Conservation (phyloP, 1,140 invertebrate species). For the Megathymus violae region DNA sequence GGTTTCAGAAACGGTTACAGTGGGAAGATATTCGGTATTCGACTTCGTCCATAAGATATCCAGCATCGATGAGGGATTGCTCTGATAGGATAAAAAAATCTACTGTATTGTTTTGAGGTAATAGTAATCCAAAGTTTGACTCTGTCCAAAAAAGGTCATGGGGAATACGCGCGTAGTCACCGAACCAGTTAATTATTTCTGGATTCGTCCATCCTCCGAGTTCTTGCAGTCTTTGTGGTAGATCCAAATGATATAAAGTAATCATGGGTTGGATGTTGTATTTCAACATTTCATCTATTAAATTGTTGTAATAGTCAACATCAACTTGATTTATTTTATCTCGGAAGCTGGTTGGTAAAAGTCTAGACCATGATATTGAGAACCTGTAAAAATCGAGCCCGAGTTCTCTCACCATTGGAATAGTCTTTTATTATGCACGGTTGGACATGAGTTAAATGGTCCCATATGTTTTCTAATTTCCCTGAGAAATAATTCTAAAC, state of each 20-base stretch:
- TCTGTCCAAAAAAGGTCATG: constrained; percentile 86
- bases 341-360: constrained; percentile 85
- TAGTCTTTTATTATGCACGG: constrained; percentile 79
- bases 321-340: constrained; percentile 84
- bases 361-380: constrained; percentile 86
- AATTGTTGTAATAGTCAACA: constrained; percentile 87
- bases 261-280: too few relatives aligned
- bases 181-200: constrained; percentile 85
- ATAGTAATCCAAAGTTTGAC: constrained; percentile 9
- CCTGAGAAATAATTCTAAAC: constrained; percentile 43
- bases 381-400: constrained; percentile 85
- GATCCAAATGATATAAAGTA: constrained; percentile 86
- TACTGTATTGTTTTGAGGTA: too few relatives aligned
- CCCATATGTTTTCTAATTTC: constrained; percentile 85
- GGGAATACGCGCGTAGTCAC: constrained; percentile 84
- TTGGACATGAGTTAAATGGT: constrained; percentile 75
- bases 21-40: too few relatives aligned
- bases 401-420: constrained; percentile 81
- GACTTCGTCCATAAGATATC: too few relatives aligned
- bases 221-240: constrained; percentile 85
- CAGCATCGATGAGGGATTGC: too few relatives aligned
- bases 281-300: too few relatives aligned
- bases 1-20: too few relatives aligned
- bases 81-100: too few relatives aligned
- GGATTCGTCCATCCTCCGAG: constrained; percentile 87